Conservation (phyloP, 1,140 invertebrate species). For the Drosophila novamexicana region DNA sequence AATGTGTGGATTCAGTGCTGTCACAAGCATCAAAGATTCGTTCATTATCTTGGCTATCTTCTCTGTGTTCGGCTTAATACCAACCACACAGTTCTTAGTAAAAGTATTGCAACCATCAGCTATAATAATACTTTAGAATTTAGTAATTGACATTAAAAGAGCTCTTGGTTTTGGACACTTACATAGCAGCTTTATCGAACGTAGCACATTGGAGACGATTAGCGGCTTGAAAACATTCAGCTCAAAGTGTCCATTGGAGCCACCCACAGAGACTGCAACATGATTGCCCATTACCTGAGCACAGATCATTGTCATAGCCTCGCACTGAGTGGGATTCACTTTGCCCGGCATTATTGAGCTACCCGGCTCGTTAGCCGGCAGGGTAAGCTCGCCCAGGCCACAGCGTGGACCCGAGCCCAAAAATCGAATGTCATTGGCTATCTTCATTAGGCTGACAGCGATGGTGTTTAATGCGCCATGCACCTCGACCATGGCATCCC, state of each 20-base stretch:
- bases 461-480: slow-evolving; percentile 97
- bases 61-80: slow-evolving; percentile 94
- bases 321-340: slow-evolving; percentile 99
- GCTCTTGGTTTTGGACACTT: slow-evolving; percentile 53
- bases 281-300: slow-evolving; percentile 99
- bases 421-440: slow-evolving; percentile 98
- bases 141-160: not conserved
- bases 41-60: slow-evolving; percentile 93
- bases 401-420: slow-evolving; percentile 98
- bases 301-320: slow-evolving; percentile 99
- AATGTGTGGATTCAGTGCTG: slow-evolving; percentile 98
- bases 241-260: slow-evolving; percentile 99
- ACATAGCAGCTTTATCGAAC: slow-evolving; percentile 94
- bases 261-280: slow-evolving; percentile 95
- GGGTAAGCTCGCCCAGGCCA: slow-evolving; percentile 95
- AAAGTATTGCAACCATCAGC: slow-evolving; percentile 93
- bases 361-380: slow-evolving; percentile 99
- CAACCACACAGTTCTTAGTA: slow-evolving; percentile 95
- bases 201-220: slow-evolving; percentile 97
- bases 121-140: slow-evolving; percentile 41
- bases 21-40: slow-evolving; percentile 99
- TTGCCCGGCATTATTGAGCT: slow-evolving; percentile 99
- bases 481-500: slow-evolving; percentile 98
- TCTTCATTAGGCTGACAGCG: slow-evolving; percentile 98
- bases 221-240: slow-evolving; percentile 99